Conservation (phyloP, 2,113 vertebrate genomes). For the Coryphaenoides rupestris region DNA sequence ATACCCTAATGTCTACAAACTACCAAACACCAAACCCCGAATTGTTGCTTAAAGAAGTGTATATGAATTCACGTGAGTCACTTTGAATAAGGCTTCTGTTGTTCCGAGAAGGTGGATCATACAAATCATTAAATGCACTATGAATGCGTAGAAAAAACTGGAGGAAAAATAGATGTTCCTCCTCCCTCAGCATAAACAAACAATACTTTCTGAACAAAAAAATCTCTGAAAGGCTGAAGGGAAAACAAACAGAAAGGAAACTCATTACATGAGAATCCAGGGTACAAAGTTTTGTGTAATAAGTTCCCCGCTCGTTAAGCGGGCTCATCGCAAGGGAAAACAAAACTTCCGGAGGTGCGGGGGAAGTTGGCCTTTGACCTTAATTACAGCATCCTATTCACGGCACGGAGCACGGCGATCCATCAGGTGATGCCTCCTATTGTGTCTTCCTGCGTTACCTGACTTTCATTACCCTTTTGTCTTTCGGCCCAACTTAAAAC, state of each 20-base stretch:
- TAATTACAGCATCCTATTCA: constrained; percentile 66
- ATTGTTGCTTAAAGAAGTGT: no score
- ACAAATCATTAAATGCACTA: no score
- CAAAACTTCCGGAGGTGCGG: constrained; percentile 12
- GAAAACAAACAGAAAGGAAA: constrained; percentile 32
- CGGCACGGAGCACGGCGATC: constrained; percentile 41
- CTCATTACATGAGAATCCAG: constrained; percentile 47
- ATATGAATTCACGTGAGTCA: no score
- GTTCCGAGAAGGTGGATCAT: no score
- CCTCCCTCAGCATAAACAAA: no score
- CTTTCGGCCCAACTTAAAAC: constrained; percentile 24
- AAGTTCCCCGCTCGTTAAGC: constrained; percentile 52
- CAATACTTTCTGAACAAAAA: no score
- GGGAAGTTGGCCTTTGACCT: constrained; percentile 63
- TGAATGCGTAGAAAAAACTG: no score
- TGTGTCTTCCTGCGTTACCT: constrained; percentile 46
- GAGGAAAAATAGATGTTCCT: no score
- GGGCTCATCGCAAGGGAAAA: neutral
- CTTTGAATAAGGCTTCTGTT: no score
- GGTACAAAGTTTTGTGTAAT: constrained; percentile 20
- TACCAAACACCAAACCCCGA: no score
- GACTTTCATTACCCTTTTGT: constrained; percentile 60
- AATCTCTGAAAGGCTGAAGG: neutral
- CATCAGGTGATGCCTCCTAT: constrained; percentile 58
- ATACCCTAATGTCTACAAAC: no score